These are phyloP conservation scores for Eulemur macaco DNA, from an alignment of 2,113 vertebrate species.

Conservation along the genomic window DNA sequence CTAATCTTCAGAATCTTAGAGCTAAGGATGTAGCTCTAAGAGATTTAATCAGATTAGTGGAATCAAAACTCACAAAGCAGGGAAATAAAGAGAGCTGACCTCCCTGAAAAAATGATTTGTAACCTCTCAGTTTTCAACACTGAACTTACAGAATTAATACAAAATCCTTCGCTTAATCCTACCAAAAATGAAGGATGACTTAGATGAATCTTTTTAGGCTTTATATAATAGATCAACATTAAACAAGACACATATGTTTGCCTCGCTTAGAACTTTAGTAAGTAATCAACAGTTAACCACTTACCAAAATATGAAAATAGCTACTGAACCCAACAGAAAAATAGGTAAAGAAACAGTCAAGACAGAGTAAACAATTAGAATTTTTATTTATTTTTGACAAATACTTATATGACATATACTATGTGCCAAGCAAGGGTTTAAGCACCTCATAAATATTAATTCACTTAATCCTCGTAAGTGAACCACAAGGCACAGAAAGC, in stretches of 20 bases:
- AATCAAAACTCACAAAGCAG: slow-evolving; percentile 47
- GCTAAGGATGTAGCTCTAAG: slow-evolving; percentile 50
- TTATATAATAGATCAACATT: slow-evolving; percentile 55
- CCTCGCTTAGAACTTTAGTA: slow-evolving; percentile 44
- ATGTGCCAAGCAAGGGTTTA: slow-evolving; percentile 28
- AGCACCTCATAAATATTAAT: slow-evolving; percentile 41
- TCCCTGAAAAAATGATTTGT: slow-evolving; percentile 36
- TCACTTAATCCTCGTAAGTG: not conserved
- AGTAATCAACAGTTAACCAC: not conserved
- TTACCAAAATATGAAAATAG: slow-evolving; percentile 58
- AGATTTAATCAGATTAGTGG: slow-evolving; percentile 71
- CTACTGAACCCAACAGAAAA: not conserved
- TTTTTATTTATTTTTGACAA: slow-evolving; percentile 37
- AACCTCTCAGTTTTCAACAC: slow-evolving; percentile 30
- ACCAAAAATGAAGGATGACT: slow-evolving; percentile 46
- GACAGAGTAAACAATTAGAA: not conserved
- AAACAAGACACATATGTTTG: slow-evolving; percentile 37
- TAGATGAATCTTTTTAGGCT: slow-evolving; percentile 53
- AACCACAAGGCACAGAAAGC: not conserved
- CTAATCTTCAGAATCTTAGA: slow-evolving; percentile 51
- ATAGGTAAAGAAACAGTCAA: not conserved
- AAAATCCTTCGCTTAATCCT: slow-evolving; percentile 68
- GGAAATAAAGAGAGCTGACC: slow-evolving; percentile 1
- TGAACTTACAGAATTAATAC: slow-evolving; percentile 62
- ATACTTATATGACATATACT: not conserved